Evolutionary conservation across 2,888 invertebrate species (phyloP), one percentile per base, ranked within the genome.

Genomic region (Seira sanloemensis): DNA sequence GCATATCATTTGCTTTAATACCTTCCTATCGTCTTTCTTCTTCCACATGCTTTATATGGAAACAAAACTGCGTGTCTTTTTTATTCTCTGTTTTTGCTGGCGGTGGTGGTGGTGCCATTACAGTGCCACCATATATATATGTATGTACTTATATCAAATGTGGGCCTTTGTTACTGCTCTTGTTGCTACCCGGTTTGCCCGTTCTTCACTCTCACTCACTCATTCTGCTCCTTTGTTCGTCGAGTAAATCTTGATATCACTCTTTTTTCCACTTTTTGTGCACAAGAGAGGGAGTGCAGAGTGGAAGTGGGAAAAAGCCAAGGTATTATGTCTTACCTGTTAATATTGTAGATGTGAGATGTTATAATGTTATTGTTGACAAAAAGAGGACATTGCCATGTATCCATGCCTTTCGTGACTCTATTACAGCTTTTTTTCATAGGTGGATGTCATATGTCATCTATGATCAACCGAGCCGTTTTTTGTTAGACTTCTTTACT

Each of bases 161-260:
- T 12, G 58, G 58, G 58, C 58, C 58, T 58, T 58, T 58, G 37
- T 46, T 27, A 19, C 66, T 72, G 66, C 72, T 77, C 75, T 81
- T 80, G 82, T 82, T 82, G 82, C 82, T 82, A 82, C 82, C 82
- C 82, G 82, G 82, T 82, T 82, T 77, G 50, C 58, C 72, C 18
- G 25, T 26, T 66, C 66, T 66, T 46, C 68, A 19, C 23, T 54
- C 37, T 58, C 62, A 65, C 58, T 80, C 74, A 58, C 50, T 50
- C 23, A 23, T 71, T 66, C n/a, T 58, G n/a, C n/a, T 58, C 71
- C 69, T 62, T 78, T 78, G 69, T 69, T 71, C 68, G 26, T 18
- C 58, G 27, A 16, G 46, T 25, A 78, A 71, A 77, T 78, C 78
- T 78, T 78, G 69, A 78, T 71, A 78, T 27, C 65, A 69, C 78